Evolutionary conservation across 30 jellyfish, hydroid and myxozoan species (phyloP).

Genomic region (Hydra vulgaris): DNA sequence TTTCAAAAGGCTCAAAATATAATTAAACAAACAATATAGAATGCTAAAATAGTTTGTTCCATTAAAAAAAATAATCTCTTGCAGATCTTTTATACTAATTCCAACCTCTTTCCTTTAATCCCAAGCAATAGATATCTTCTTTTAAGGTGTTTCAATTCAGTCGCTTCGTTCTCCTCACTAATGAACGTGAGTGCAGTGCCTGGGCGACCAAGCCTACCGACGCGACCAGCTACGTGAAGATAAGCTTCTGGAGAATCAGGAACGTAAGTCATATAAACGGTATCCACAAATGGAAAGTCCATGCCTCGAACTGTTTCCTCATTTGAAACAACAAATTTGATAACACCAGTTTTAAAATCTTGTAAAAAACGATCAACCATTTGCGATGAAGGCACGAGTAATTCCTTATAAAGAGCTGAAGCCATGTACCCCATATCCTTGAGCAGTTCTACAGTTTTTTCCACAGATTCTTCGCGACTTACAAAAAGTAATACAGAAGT

Average conservation of each 20-base stretch:
- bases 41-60: no score
- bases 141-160: conserved; percentile 11
- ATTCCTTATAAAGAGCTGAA: conserved; percentile 48
- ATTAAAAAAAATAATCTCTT: no score
- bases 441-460: conserved; percentile 38
- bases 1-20: no score
- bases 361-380: conserved; percentile 34
- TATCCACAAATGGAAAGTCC: conserved; percentile 70
- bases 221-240: conserved; percentile 92
- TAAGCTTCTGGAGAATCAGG: conserved; percentile 67
- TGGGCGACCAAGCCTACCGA: conserved; percentile 64
- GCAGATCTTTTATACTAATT: not conserved
- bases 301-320: conserved; percentile 95
- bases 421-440: conserved; percentile 39
- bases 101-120: conserved; percentile 19
- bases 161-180: conserved; percentile 27
- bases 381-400: conserved; percentile 35
- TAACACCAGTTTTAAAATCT: conserved; percentile 61
- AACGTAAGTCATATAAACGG: conserved; percentile 48
- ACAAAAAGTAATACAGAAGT: conserved; percentile 58
- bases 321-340: conserved; percentile 66
- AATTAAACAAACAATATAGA: no score
- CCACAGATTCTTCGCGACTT: conserved; percentile 55
- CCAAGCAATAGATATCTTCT: not conserved
- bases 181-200: conserved; percentile 64